A percentile compares a stretch with the other conserved stretches of the same genome.
Conservation (phyloP, 2,113 vertebrate genomes). For the Bos taurus region DNA sequence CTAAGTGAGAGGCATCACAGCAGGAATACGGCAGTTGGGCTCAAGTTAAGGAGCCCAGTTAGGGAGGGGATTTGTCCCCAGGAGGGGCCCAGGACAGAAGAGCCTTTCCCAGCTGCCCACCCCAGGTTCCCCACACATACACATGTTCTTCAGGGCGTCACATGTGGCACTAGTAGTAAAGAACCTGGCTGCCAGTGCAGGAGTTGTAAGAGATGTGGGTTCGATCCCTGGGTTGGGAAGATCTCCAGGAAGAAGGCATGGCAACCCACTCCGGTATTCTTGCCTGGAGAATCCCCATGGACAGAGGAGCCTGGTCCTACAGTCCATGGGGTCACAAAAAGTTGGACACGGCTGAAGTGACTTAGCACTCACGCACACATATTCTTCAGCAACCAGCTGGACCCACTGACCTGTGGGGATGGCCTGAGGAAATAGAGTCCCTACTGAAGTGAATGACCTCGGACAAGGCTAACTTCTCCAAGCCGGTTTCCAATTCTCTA, state of each 20-base stretch:
- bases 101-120: neutral
- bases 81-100: neutral
- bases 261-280: neutral
- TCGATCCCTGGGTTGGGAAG: neutral
- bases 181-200: neutral
- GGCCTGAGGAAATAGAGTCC: neutral
- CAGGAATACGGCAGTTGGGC: neutral
- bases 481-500: neutral
- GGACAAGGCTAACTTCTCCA: slow-evolving; percentile 25
- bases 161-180: neutral
- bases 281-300: neutral
- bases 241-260: neutral
- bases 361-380: neutral
- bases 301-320: neutral
- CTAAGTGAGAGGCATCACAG: neutral
- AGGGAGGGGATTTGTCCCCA: neutral
- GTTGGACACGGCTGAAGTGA: neutral
- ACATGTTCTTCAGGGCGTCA: neutral
- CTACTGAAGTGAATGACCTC: neutral
- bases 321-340: neutral
- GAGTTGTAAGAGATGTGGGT: neutral
- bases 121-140: neutral
- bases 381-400: neutral
- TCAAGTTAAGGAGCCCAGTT: neutral
- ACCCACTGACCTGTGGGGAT: neutral